Evolutionary conservation across 2,113 vertebrate species (phyloP).

Genomic region (Rhinolophus sinicus): DNA sequence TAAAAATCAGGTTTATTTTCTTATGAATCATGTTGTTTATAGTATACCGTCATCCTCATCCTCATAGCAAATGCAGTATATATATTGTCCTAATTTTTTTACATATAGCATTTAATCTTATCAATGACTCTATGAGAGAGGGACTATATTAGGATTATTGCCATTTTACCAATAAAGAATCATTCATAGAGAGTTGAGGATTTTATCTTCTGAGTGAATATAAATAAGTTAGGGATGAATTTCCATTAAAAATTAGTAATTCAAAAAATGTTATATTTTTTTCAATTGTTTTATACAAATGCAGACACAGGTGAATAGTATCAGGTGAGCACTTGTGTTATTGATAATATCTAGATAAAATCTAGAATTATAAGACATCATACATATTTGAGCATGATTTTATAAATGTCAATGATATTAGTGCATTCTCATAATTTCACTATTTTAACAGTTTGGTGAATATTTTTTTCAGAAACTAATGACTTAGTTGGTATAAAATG

Average conservation of each 20-base stretch:
- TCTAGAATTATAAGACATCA: background rate
- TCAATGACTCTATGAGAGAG: background rate
- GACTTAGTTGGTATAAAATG: background rate
- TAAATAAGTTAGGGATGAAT: background rate
- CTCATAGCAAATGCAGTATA: background rate
- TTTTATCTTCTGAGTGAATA: background rate
- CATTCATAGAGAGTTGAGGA: background rate
- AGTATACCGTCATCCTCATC: background rate
- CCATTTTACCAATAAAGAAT: background rate
- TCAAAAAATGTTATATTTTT: background rate
- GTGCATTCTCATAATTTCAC: background rate
- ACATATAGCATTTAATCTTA: background rate
- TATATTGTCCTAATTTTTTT: background rate
- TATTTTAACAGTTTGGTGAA: background rate
- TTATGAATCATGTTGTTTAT: background rate
- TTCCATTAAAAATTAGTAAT: slow-evolving; percentile 27
- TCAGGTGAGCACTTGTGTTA: slow-evolving; percentile 82
- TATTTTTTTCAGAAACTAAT: slow-evolving; percentile 32
- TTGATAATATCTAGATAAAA: no score
- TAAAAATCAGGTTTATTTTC: slow-evolving; percentile 70
- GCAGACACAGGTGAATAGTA: slow-evolving; percentile 81
- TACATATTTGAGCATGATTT: background rate
- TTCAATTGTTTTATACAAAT: background rate
- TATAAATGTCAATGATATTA: background rate
- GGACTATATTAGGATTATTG: background rate